A percentile compares a stretch with the other conserved stretches of the same genome.
Conservation (phyloP, 2,888 invertebrate genomes). For the Lepeophtheirus nordmannii region DNA sequence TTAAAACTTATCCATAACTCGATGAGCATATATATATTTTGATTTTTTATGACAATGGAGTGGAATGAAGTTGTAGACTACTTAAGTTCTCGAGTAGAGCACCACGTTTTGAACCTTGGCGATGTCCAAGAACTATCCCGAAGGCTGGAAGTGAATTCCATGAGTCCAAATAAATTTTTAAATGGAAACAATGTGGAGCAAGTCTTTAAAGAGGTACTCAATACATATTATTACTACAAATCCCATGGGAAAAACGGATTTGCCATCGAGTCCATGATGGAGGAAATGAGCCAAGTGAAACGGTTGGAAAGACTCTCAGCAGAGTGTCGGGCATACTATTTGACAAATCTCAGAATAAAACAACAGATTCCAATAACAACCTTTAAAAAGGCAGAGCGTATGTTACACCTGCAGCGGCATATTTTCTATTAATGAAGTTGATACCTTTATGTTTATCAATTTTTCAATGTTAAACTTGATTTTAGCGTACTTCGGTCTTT, state of each 20-base stretch:
- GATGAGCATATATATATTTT: no score
- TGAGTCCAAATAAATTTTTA: no score
- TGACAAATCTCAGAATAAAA: neutral
- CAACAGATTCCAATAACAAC: neutral
- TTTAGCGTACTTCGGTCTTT: neutral
- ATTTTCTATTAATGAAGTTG: no score
- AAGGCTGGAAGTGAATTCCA: neutral
- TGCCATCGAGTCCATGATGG: neutral
- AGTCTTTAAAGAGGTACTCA: neutral
- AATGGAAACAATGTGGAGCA: no score
- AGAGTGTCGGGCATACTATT: neutral
- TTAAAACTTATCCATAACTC: no score
- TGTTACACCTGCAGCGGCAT: no score
- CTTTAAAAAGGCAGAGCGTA: neutral
- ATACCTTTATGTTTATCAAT: neutral
- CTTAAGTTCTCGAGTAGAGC: neutral
- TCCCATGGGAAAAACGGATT: neutral
- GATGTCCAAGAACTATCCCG: neutral
- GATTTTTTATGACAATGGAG: neutral
- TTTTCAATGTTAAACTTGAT: neutral
- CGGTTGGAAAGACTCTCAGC: neutral
- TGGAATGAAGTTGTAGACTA: neutral
- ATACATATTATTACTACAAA: neutral
- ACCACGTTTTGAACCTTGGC: neutral
- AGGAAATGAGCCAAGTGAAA: neutral